A percentile compares a stretch with the other conserved stretches of the same genome.
phyloP scores from a whole-genome alignment of 2,113 vertebrate species.

The Megalops atlanticus region DNA sequence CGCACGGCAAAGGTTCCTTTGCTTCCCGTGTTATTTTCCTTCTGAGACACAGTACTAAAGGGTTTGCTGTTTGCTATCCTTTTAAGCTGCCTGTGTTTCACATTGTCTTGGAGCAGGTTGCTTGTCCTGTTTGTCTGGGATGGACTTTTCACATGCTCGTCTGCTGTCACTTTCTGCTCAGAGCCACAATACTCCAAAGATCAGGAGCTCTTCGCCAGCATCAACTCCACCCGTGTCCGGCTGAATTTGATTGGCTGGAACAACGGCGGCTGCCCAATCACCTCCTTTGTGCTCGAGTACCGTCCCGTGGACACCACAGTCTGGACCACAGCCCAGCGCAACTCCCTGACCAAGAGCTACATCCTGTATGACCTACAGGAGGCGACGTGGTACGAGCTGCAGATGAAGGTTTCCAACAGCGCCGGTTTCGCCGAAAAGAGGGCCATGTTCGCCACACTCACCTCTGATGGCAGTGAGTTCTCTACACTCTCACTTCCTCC shows the following conservation, averaged over 20 bases:
- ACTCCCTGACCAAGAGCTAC: conserved; percentile 83
- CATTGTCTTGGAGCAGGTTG: too few species aligned
- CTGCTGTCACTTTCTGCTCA: conserved; percentile 40
- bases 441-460: conserved; percentile 83
- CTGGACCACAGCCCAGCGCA: conserved; percentile 82
- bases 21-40: not conserved
- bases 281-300: conserved; percentile 83
- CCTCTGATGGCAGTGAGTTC: conserved; percentile 84
- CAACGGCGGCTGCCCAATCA: conserved; percentile 85
- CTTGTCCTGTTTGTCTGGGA: too few species aligned
- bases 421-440: conserved; percentile 85
- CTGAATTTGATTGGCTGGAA: conserved; percentile 87
- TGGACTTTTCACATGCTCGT: not conserved
- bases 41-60: not conserved
- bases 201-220: conserved; percentile 83
- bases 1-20: conserved; percentile 87
- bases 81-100: too few species aligned
- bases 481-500: not conserved
- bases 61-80: not conserved
- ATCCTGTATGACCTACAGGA: conserved; percentile 84
- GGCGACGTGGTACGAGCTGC: conserved; percentile 85
- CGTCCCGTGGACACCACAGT: conserved; percentile 76
- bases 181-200: conserved; percentile 90
- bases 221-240: conserved; percentile 79
- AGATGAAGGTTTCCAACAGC: conserved; percentile 85